Evolutionary conservation across 2,888 invertebrate genomes (phyloP), one percentile per base, ranked within the genome.

Genomic region (Arge pagana): DNA sequence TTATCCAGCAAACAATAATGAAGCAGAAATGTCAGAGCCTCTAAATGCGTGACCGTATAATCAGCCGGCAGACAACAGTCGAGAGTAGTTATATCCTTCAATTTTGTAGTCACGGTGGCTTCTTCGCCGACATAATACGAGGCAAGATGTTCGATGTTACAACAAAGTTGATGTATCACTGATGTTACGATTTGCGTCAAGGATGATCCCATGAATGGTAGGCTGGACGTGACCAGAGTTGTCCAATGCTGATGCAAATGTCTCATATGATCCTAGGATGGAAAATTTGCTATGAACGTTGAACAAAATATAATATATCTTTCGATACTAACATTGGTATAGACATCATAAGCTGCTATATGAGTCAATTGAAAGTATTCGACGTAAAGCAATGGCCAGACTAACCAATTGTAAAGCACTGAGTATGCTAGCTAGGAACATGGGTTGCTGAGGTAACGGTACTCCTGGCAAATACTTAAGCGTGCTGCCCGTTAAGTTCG

Each of bases 191-290:
- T 85, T 60, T 87, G 86, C 15, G 90, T 87, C 10, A 93, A 78
- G 7, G 89, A 87, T 36, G 86, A 84, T 31, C 86, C 87, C 72
- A 92, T 85, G 72, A 88, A 92, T 7, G 91, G 93, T 30, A 93
- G 77, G 48, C 90, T 86, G 18, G 88, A 85, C 1, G 90, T 89
- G 6, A 93, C 85, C 73, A 93, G 81, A 55, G 88, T 85, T 24
- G 92, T 83, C 92, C 93, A 93, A 66, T 89, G 88, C 57, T 87
- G 86, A 72, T 93, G 93, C 58, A 90, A 74, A 66, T 87, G 85
- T 39, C 86, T 81, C 76, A 87, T 80, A 54, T 85, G 85, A 52
- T 84, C 83, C 73, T 87, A 52, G 28, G 6, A 24, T 23, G 50
- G 21, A 39, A 26, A 39, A 21, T 10, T n/a, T 21, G 15, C 7